Evolutionary conservation across 1,140 invertebrate genomes (phyloP), one percentile per base, ranked within the genome.

Genomic region (Pseudomyrmex sp.): DNA sequence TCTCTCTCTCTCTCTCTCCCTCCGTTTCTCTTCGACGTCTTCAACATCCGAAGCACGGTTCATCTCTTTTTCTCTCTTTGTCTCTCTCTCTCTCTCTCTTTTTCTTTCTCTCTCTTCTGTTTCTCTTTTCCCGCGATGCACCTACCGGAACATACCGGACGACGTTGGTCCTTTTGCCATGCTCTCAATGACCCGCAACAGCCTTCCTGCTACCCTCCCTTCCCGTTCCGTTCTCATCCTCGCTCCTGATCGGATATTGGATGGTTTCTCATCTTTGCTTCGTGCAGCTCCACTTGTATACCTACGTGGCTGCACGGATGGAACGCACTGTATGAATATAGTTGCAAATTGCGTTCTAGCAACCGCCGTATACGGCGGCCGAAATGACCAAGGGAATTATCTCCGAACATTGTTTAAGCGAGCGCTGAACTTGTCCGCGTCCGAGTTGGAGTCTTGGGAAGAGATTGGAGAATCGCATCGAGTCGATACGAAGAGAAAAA

Each of bases 151-250:
- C 87, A 75, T 72, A 65, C 23, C 46, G 68, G 72, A 69, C 52
- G 77, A 77, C 85, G 70, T 82, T 84, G 82, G 66, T 84, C 65
- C 85, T 85, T 85, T 83, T 74, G 73, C 86, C 23, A 66, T 65
- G 73, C 77, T 85, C 79, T 56, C 86, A 59, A 83, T 85, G 83
- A 88, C 87, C 77, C 83, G 83, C 68, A 82, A 61, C 82, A 83
- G 85, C 82, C 73, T 83, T 75, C 56, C 63, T 35, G 62, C 79
- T 63, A 9, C 50, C 69, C 77, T 73, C 48, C 61, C 66, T 54
- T 46, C 58, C 56, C 46, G 26, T 35, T 35, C 35, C 50, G 15
- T 15, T 23, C 66, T 44, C 52, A 54, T 62, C 61, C 44, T 59
- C 74, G 26, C 52, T 52, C 63, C 58, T 77, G 69, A 84, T 87